phyloP scores from a whole-genome alignment of 2,888 invertebrate species.

The Odontocerum albicorne region DNA sequence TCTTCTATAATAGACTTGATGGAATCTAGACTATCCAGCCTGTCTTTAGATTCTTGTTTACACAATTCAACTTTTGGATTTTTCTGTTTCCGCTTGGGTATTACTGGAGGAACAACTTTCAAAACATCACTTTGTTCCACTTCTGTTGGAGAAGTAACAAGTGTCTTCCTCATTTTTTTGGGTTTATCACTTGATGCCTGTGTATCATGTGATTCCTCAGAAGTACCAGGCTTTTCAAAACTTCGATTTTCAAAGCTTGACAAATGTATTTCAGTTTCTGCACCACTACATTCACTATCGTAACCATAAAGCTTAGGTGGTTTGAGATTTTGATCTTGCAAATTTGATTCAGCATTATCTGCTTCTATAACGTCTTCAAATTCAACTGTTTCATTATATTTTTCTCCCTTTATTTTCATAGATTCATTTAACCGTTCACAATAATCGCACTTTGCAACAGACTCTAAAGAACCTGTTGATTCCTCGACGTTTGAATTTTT shows the following conservation, averaged over 20 bases:
- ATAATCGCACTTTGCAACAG: no score
- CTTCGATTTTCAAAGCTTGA: slow-evolving; percentile 45
- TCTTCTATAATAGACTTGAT: slow-evolving; percentile 42
- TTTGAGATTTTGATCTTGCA: slow-evolving; percentile 1
- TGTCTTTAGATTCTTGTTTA: slow-evolving; percentile 16
- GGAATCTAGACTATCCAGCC: slow-evolving; percentile 35
- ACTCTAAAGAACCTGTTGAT: no score
- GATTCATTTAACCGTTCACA: no score
- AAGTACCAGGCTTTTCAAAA: slow-evolving; percentile 30
- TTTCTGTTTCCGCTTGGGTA: not conserved
- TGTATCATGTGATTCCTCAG: not conserved
- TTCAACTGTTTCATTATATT: no score
- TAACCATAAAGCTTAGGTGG: slow-evolving; percentile 49
- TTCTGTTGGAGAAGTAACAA: not conserved
- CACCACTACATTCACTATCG: slow-evolving; percentile 55
- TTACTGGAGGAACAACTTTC: not conserved
- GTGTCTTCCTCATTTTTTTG: slow-evolving; percentile 6
- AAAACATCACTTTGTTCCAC: not conserved
- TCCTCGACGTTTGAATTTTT: no score
- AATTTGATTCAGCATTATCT: not conserved
- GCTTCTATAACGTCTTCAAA: no score
- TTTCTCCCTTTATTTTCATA: no score
- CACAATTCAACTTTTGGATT: not conserved
- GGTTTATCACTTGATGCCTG: not conserved
- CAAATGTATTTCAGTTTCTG: slow-evolving; percentile 56